Evolutionary conservation across 2,888 invertebrate genomes (phyloP).

Genomic region (Sinopyrophorus schimmeli): DNA sequence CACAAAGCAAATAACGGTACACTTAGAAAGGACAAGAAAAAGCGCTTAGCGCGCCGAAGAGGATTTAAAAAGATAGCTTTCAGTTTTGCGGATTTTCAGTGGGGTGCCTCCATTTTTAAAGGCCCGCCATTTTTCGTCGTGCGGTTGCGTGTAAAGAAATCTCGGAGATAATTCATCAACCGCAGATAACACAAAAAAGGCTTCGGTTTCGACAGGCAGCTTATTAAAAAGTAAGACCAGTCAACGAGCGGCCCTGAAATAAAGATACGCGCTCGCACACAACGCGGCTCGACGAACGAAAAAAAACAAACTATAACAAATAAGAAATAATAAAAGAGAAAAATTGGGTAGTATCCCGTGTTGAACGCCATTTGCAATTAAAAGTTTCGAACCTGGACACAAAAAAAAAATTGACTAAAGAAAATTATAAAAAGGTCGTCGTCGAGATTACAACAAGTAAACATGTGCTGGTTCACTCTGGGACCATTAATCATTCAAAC

Average conservation of each 20-base stretch:
- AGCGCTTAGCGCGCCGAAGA: no score
- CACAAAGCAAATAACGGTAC: no score
- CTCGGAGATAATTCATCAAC: slow-evolving; percentile 8
- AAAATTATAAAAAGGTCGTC: slow-evolving; percentile 31
- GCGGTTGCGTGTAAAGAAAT: no score
- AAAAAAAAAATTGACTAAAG: no score
- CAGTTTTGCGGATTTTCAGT: no score
- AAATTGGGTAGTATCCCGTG: slow-evolving; percentile 30
- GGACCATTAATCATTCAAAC: slow-evolving; percentile 34
- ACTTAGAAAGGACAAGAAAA: no score
- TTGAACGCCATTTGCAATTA: slow-evolving; percentile 38
- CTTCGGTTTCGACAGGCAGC: slow-evolving; percentile 17
- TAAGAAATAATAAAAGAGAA: slow-evolving; percentile 23
- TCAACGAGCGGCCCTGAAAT: slow-evolving; percentile 10
- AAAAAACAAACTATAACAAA: slow-evolving; percentile 20
- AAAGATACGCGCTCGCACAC: no score
- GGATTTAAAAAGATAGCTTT: no score
- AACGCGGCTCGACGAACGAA: no score
- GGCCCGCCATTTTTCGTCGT: no score
- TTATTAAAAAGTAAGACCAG: slow-evolving; percentile 19
- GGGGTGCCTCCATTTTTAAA: no score
- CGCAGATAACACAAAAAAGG: background rate
- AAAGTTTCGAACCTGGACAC: slow-evolving; percentile 23
- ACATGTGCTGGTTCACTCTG: slow-evolving; percentile 37
- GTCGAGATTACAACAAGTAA: slow-evolving; percentile 36